phyloP scores from a whole-genome alignment of 2,113 vertebrate species.

The Eurypyga helias region DNA sequence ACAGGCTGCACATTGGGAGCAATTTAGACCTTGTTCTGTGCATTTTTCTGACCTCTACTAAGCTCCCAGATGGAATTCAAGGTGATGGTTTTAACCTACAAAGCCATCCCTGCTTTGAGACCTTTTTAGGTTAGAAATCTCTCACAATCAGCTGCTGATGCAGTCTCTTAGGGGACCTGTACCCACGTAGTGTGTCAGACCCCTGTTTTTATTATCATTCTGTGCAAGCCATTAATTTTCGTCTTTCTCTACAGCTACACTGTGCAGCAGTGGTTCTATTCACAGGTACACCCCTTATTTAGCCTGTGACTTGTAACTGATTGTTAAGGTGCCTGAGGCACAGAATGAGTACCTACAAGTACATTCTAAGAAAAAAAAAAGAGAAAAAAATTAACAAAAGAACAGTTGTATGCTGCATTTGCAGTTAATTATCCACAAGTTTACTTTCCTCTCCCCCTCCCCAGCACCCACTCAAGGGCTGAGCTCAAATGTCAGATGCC shows the following conservation, averaged over 20 bases:
- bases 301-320: constrained; percentile 12
- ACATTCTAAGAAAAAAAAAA: constrained; percentile 1
- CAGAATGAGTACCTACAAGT: not conserved
- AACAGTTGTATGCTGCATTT: not conserved
- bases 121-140: not conserved
- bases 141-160: not conserved
- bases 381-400: constrained; percentile 16
- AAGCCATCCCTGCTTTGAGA: not conserved
- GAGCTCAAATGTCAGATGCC: not conserved
- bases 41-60: not conserved
- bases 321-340: constrained; percentile 17
- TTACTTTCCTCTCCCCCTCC: not conserved
- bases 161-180: not conserved
- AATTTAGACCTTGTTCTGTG: not conserved
- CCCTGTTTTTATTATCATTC: not conserved
- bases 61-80: constrained; percentile 19
- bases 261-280: constrained; percentile 5
- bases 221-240: not conserved
- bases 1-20: not conserved
- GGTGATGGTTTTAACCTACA: constrained; percentile 8
- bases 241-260: not conserved
- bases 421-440: constrained; percentile 7
- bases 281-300: not conserved
- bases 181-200: not conserved
- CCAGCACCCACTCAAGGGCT: not conserved